Evolutionary conservation across 2,113 vertebrate genomes (phyloP).

Genomic region (Labrus mixtus): DNA sequence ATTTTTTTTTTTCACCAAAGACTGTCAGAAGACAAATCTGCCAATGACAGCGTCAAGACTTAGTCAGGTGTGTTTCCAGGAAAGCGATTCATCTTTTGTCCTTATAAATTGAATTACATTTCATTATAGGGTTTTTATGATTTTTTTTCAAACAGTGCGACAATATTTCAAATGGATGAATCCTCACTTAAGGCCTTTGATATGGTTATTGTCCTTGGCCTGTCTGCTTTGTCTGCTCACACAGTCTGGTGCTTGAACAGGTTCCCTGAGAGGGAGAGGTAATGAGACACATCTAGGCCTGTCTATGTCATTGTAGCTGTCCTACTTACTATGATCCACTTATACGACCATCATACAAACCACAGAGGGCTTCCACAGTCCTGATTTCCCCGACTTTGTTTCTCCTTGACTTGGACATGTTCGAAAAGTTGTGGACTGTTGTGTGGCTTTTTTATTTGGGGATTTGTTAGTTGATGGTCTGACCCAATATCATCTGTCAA

Average conservation of each 20-base stretch:
- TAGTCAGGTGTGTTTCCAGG: background rate
- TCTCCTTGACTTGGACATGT: slow-evolving; percentile 57
- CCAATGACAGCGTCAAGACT: background rate
- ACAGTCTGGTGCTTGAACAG: slow-evolving; percentile 46
- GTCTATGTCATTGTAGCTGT: slow-evolving; percentile 65
- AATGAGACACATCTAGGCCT: slow-evolving; percentile 64
- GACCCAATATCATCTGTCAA: slow-evolving; percentile 15
- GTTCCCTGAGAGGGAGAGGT: slow-evolving; percentile 44
- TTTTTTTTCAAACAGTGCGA: background rate
- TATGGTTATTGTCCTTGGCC: background rate
- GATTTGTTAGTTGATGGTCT: background rate
- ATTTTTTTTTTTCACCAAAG: background rate
- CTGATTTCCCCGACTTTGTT: slow-evolving; percentile 45
- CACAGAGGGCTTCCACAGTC: slow-evolving; percentile 52
- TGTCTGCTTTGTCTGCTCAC: slow-evolving; percentile 26
- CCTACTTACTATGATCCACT: slow-evolving; percentile 68
- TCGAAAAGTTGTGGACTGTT: slow-evolving; percentile 28
- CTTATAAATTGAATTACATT: background rate
- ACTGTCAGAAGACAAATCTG: background rate
- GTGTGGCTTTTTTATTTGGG: slow-evolving; percentile 21
- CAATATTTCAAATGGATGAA: background rate
- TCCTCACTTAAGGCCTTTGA: background rate
- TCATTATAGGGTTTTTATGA: background rate
- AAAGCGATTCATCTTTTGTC: background rate
- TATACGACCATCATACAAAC: slow-evolving; percentile 52